These are phyloP conservation scores for Trissonchulus latispiculum DNA, from an alignment of 2,888 invertebrate genomes.

Conservation along the genomic window DNA sequence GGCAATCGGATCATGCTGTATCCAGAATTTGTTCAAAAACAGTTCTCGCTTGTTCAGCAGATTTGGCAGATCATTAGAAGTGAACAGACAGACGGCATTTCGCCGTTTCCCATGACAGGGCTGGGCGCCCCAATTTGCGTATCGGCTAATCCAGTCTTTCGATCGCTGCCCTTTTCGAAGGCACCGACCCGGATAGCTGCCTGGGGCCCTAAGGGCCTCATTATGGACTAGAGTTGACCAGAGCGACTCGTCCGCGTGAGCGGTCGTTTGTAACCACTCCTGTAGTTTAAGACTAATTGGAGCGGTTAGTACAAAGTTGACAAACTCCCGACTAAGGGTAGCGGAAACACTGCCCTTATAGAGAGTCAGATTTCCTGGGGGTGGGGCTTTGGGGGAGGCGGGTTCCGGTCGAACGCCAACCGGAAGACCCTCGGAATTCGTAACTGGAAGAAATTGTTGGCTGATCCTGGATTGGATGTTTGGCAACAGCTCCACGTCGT, in stretches of 20 bases:
- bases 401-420: not conserved
- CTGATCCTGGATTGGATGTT: not conserved
- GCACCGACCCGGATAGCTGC: conserved; percentile 20
- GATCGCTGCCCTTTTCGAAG: not conserved
- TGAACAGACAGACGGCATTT: not conserved
- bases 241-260: conserved; percentile 12
- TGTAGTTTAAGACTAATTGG: not conserved
- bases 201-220: not conserved
- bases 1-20: conserved; percentile 15
- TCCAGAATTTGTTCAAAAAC: conserved; percentile 21
- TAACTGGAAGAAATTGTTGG: not conserved
- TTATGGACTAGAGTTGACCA: conserved; percentile 20
- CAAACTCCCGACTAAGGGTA: conserved; percentile 2
- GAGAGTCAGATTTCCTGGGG: not conserved
- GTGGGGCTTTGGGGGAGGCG: not conserved
- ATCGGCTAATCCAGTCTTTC: conserved; percentile 21
- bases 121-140: not conserved
- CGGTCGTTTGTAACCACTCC: conserved; percentile 4
- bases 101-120: not conserved
- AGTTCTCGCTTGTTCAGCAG: conserved; percentile 10
- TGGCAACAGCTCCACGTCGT: conserved; percentile 18
- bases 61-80: not conserved
- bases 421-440: not conserved
- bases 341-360: conserved; percentile 20
- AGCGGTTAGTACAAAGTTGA: not conserved